Evolutionary conservation across 1,140 invertebrate genomes (phyloP), one percentile per base, ranked within the genome.

Genomic region (Orius insidiosus): DNA sequence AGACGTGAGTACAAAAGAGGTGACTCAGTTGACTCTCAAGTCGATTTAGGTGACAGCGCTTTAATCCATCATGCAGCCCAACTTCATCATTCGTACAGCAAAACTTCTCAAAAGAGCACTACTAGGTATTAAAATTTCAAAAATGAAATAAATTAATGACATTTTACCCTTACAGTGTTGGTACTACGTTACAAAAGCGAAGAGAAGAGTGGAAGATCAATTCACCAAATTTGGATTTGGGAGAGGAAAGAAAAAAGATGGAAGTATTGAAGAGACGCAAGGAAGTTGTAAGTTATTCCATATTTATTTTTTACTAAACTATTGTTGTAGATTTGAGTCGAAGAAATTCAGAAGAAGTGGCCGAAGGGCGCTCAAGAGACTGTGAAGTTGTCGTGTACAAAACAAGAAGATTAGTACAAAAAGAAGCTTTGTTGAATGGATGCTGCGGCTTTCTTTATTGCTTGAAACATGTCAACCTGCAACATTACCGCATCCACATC

Each of bases 381-480:
- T 82, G 81, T 0, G 85, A 89, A 60, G 84, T 87, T 52, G 80
- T 90, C 1, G 75, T 89, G 5, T 63, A 90, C 9, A 87, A 88
- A 61, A 82, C 90, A 56, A 68, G 85, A 31, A 76, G 80, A 56
- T 58, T 93, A 13, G 80, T 93, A 6, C 73, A 78, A 18, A 72
- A 74, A 1, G 67, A 71, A 39, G 70, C 79, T 0, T 67, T 95
- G 7, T 76, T 74, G 52, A 75, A 78, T 24, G 90, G 92, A 80
- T 92, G 65, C 63, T 78, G 16, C 66, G 88, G 47, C 78, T 96
- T 54, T 79, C 79, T 11, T 92, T 95, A 62, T 63, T 98, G 5
- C 60, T 98, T 47, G 93, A 98, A 63, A 90, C 85, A 19, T 94
- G 87, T 59, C 80, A 86, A 44, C 96, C 96, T 7, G 95, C 95